Evolutionary conservation across 2,797 vertebrate genomes (phyloP), one percentile per base, ranked within the genome.

Genomic region (Taeniopygia guttata): DNA sequence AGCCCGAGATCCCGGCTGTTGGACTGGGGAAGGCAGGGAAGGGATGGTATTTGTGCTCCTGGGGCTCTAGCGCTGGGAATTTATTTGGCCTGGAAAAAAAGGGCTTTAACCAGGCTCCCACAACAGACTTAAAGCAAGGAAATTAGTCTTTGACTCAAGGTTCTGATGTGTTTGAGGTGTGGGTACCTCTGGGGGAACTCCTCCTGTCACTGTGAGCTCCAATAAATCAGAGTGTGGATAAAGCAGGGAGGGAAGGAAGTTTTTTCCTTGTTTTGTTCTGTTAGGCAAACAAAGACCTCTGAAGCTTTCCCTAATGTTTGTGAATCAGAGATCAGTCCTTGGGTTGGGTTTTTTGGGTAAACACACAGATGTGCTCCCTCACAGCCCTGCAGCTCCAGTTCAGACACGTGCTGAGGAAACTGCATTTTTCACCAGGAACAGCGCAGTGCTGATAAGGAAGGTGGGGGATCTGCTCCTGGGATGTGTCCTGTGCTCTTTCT

Each of bases 1-100:
- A 21, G 8, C 10, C 5, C 0, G 16, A 48, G 46, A 55, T 54
- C 51, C 21, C 2, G 10, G 20, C 43, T 70, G 22, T 59, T 2
- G 0, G 23, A 22, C 10, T 7, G 1, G 70, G n/a, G 72, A 86
- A 2, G 4, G 1, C 0, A 0, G 38, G 52, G 40, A 36, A 82
- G 7, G 2, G 16, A 7, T 0, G 0, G 43, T 5, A 2, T 49
- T 54, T 18, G 22, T 48, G 56, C 74, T 60, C 45, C 76, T 40
- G 9, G 51, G 45, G 40, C 64, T 63, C 13, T 26, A 16, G 29
- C 0, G 0, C 17, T 48, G 22, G 34, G 56, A 55, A 26, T 85
- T 56, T 38, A 36, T 72, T 79, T 52, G 38, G 9, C 60, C 20
- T 7, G 4, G 16, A 85, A 90, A n/a, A n/a, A 66, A 85, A 55